These are phyloP conservation scores for Mythimna impura DNA, from an alignment of 2,888 invertebrate genomes.

Conservation along the genomic window DNA sequence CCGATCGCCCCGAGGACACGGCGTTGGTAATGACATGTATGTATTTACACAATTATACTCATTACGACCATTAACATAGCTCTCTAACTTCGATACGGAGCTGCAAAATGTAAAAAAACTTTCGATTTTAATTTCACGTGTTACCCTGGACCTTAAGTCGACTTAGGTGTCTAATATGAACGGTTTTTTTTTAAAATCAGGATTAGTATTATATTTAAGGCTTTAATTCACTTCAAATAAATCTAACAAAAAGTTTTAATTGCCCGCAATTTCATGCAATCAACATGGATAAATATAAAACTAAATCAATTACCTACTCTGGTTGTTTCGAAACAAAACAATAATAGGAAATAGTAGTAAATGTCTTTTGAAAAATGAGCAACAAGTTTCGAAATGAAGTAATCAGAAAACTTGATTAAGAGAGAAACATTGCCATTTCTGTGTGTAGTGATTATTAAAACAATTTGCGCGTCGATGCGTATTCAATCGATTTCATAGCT, in stretches of 20 bases:
- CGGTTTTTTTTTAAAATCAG: too few relatives aligned
- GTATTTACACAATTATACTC: too few relatives aligned
- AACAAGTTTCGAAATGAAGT: constrained; percentile 23
- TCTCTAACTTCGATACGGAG: too few relatives aligned
- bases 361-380: constrained; percentile 12
- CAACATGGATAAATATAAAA: not conserved
- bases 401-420: constrained; percentile 14
- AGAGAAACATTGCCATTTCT: not conserved
- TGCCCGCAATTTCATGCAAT: not conserved
- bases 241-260: not conserved
- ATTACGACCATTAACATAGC: too few relatives aligned
- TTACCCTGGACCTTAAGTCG: too few relatives aligned
- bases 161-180: too few relatives aligned
- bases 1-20: too few relatives aligned
- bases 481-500: constrained; percentile 37
- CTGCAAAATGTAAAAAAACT: too few relatives aligned
- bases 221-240: not conserved
- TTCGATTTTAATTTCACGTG: too few relatives aligned
- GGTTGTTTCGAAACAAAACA: not conserved
- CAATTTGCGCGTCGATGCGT: constrained; percentile 18
- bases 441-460: constrained; percentile 36
- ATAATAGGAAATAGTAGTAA: not conserved
- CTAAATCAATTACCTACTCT: not conserved
- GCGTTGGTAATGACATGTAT: too few relatives aligned
- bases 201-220: too few relatives aligned